Evolutionary conservation across 2,797 vertebrate genomes (phyloP), one percentile per base, ranked within the genome.

Genomic region (Sebastes oblongus): DNA sequence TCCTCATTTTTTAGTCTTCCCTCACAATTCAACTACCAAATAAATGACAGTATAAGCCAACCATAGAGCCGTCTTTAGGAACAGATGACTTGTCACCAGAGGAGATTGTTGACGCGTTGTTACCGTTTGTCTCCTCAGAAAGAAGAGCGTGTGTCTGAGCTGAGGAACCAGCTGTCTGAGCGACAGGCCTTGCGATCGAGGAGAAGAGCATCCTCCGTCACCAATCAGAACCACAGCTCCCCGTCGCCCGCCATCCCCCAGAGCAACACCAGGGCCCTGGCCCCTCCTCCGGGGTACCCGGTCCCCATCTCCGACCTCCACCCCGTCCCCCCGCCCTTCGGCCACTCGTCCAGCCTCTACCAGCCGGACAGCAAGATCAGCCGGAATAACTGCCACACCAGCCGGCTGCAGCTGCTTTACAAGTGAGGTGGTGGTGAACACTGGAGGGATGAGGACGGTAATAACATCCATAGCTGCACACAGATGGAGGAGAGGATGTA

Each of bases 321-420:
- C 78, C 75, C 92, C 1, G 74, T 93, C 27, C 93, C 95, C 54
- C 88, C 95, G 62, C 95, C 94, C 82, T 97, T 93, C 77, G 89
- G 92, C 74, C 96, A 90, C 85, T 96, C 93, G 6, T 96, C 93
- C 32, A 91, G 91, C 78, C 93, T 96, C 18, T 96, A 96, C 86
- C 96, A 96, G 62, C 90, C 95, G 0, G 96, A 96, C 0, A 94
- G 95, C 83, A 96, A 96, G 81, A 94, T 97, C 46, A 96, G 96
- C 39, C 94, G 96, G 56, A 97, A 96, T 90, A 97, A 96, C 91
- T 98, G 97, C 83, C 97, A 98, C 29, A 92, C 97, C 39, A 97
- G 97, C 90, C 95, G 96, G 2, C 95, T 98, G 55, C 97, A 97
- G 79, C 94, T 98, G 66, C 96, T 98, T 66, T 97, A 98, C 87